A percentile compares a stretch with the other conserved stretches of the same genome.
phyloP scores from a whole-genome alignment of 2,113 vertebrate genomes.

The Oceanites oceanicus region DNA sequence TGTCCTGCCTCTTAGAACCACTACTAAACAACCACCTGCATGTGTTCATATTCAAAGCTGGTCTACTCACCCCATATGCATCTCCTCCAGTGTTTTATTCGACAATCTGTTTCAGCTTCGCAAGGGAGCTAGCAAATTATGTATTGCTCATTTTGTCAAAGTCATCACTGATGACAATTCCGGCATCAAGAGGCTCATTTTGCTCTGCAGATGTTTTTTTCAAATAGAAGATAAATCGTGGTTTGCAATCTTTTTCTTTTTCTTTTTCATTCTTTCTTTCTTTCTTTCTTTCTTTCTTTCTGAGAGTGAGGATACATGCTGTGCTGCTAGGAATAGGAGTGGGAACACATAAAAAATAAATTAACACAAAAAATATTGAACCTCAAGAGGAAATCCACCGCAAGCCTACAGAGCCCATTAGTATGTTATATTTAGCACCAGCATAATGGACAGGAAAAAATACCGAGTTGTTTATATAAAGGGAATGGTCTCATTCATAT shows the following conservation, averaged over 20 bases:
- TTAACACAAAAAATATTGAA: slow-evolving; percentile 55
- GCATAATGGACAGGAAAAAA: slow-evolving; percentile 28
- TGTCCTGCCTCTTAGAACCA: slow-evolving; percentile 75
- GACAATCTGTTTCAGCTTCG: slow-evolving; percentile 80
- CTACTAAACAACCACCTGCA: slow-evolving; percentile 77
- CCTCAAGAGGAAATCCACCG: slow-evolving; percentile 54
- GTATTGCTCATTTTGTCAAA: slow-evolving; percentile 84
- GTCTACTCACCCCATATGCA: slow-evolving; percentile 76
- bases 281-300: neutral
- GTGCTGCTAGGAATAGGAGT: slow-evolving; percentile 40
- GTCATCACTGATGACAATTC: slow-evolving; percentile 85
- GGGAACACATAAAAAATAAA: slow-evolving; percentile 61
- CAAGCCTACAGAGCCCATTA: slow-evolving; percentile 23
- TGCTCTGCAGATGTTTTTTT: slow-evolving; percentile 82
- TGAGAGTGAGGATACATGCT: neutral
- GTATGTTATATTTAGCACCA: slow-evolving; percentile 65
- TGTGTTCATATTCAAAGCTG: slow-evolving; percentile 72
- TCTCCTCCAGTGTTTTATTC: slow-evolving; percentile 81
- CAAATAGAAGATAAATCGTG: slow-evolving; percentile 76
- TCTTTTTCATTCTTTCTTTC: rapidly evolving
- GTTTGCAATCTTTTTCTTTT: slow-evolving; percentile 1
- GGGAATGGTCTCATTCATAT: slow-evolving; percentile 36
- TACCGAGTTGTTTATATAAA: slow-evolving; percentile 52
- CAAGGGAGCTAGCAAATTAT: slow-evolving; percentile 81
- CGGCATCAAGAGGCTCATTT: slow-evolving; percentile 82